A percentile compares a stretch with the other conserved stretches of the same genome.
phyloP scores from a whole-genome alignment of 2,113 vertebrate genomes.

The Megaceryle torquata region DNA sequence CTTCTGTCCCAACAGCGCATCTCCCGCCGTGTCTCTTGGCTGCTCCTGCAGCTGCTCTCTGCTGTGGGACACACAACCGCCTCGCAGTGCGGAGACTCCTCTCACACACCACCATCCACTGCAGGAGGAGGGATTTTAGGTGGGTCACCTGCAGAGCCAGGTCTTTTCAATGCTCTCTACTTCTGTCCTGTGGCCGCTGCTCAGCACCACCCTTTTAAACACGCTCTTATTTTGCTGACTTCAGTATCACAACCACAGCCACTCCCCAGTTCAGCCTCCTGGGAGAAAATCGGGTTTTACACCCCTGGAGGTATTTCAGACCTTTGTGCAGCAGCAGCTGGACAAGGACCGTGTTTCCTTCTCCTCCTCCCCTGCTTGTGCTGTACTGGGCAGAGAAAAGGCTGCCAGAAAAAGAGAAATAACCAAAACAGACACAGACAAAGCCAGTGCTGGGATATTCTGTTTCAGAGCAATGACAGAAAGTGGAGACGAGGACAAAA shows the following conservation, averaged over 20 bases:
- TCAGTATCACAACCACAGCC: neutral
- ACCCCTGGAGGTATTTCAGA: neutral
- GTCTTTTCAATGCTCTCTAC: neutral
- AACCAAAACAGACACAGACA: neutral
- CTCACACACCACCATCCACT: neutral
- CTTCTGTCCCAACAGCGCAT: neutral
- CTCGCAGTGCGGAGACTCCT: neutral
- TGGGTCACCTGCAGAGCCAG: neutral
- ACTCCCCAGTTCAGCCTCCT: neutral
- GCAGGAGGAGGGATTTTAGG: neutral
- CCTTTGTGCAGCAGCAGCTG: neutral
- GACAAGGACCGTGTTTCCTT: neutral
- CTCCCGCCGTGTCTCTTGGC: accelerated
- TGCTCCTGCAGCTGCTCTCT: neutral
- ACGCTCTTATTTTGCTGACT: neutral
- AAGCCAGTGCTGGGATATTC: neutral
- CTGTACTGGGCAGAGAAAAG: neutral
- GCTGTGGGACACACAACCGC: accelerated
- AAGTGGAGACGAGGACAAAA: neutral
- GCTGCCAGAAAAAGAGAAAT: neutral
- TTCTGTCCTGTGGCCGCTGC: neutral
- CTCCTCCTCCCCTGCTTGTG: too few relatives aligned
- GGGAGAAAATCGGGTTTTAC: neutral
- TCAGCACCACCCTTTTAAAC: neutral
- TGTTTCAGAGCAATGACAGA: neutral